A percentile compares a stretch with the other conserved stretches of the same genome.
Evolutionary conservation across 2,888 invertebrate genomes (phyloP).

Genomic region (Diplazon laetatorius): DNA sequence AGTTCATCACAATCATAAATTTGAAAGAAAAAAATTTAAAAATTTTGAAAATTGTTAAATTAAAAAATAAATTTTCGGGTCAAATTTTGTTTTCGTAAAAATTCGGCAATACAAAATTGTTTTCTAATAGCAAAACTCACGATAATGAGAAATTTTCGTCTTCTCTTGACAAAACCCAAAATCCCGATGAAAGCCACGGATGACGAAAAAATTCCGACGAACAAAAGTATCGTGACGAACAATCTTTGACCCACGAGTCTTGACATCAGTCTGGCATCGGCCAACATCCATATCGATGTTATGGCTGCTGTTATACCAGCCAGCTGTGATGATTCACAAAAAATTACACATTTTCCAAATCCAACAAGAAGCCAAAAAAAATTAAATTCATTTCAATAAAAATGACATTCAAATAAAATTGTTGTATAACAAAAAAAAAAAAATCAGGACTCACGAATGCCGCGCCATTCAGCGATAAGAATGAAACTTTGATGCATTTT

Average conservation of each 20-base stretch:
- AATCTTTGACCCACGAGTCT: conserved; percentile 71
- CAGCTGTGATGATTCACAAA: conserved; percentile 64
- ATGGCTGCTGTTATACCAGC: conserved; percentile 70
- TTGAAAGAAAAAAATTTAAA: too few relatives aligned
- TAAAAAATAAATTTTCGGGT: neutral
- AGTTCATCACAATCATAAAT: too few relatives aligned
- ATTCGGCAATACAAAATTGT: too few relatives aligned
- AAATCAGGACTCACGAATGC: conserved; percentile 70
- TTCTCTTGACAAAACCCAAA: conserved; percentile 69
- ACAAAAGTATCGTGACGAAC: conserved; percentile 69
- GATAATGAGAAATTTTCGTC: conserved; percentile 63
- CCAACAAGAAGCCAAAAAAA: too few relatives aligned
- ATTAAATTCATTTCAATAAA: too few relatives aligned
- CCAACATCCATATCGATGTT: conserved; percentile 72
- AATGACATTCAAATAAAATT: too few relatives aligned
- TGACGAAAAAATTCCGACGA: conserved; percentile 66
- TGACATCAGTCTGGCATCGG: conserved; percentile 71
- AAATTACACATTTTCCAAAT: neutral
- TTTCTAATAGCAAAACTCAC: too few relatives aligned
- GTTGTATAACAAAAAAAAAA: neutral
- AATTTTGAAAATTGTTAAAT: neutral
- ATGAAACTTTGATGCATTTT: conserved; percentile 69
- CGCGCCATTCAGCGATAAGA: conserved; percentile 69
- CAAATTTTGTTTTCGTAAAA: too few relatives aligned
- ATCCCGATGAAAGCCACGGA: conserved; percentile 70